Evolutionary conservation across 2,113 vertebrate genomes (phyloP).

Genomic region (Raphicerus campestris): DNA sequence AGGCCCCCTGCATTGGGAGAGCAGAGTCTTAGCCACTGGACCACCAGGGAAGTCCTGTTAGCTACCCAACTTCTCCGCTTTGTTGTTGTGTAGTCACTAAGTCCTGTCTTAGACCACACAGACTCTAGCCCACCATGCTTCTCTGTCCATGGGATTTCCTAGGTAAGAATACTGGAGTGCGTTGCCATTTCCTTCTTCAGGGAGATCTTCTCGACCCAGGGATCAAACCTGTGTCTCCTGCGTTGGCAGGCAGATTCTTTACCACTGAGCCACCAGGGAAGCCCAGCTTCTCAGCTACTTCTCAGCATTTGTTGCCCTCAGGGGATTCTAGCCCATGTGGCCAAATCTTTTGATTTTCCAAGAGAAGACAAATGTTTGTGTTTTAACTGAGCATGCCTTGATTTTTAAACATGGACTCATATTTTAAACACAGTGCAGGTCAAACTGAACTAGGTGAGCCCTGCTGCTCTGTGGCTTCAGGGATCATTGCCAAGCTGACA

Average conservation of each 20-base stretch:
- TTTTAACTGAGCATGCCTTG: not conserved
- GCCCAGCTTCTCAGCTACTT: not conserved
- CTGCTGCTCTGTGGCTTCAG: not conserved
- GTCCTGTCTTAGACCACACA: not conserved
- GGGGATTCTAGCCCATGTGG: not conserved
- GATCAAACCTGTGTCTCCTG: not conserved
- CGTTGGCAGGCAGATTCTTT: not conserved
- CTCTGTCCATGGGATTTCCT: not conserved
- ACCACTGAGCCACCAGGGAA: not conserved
- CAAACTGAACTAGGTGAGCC: not conserved
- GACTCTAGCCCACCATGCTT: not conserved
- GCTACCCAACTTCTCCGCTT: not conserved
- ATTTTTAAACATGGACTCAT: not conserved
- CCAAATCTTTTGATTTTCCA: not conserved
- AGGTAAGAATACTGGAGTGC: not conserved
- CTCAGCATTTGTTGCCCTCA: not conserved
- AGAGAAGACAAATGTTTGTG: not conserved
- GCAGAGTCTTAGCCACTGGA: not conserved
- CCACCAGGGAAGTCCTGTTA: not conserved
- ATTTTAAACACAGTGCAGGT: not conserved
- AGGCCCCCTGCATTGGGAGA: not conserved
- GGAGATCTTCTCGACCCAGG: not conserved
- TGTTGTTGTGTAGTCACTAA: not conserved
- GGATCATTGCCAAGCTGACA: not conserved
- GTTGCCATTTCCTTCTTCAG: not conserved